These are phyloP conservation scores for Peromyscus aztecus DNA, from an alignment of 2,797 vertebrate species.

Conservation along the genomic window DNA sequence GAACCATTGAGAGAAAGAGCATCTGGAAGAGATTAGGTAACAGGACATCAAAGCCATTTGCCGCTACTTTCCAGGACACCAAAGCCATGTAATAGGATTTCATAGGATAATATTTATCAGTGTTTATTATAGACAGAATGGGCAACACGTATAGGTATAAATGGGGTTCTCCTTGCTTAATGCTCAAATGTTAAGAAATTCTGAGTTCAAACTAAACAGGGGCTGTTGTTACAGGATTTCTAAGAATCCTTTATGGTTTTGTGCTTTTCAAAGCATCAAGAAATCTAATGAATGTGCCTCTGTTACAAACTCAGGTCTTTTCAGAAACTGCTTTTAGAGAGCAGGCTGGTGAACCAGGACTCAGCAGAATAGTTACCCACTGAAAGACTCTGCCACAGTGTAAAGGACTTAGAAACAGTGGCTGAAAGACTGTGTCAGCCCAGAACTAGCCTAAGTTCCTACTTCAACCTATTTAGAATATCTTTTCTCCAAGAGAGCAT, in stretches of 20 bases:
- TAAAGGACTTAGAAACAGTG: too few relatives aligned
- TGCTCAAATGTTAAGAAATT: neutral
- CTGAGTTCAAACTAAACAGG: neutral
- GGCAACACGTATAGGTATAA: too few relatives aligned
- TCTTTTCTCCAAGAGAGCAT: neutral
- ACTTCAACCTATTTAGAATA: neutral
- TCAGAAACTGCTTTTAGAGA: neutral
- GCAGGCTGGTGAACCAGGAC: neutral
- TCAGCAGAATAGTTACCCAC: neutral
- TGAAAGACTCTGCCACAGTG: neutral
- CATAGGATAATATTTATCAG: neutral
- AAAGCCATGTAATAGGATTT: neutral
- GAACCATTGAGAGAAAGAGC: neutral
- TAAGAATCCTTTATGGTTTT: neutral
- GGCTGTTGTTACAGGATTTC: neutral
- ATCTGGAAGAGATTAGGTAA: neutral
- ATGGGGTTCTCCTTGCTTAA: neutral
- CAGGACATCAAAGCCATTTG: neutral
- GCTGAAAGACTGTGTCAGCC: neutral
- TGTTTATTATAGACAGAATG: neutral
- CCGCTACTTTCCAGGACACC: neutral
- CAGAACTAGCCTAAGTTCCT: neutral
- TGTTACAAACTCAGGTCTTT: neutral
- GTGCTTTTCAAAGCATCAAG: neutral
- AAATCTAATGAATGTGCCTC: neutral